A percentile compares a stretch with the other conserved stretches of the same genome.
Conservation (phyloP, 2,113 vertebrate genomes). For the Sebastes fasciatus region DNA sequence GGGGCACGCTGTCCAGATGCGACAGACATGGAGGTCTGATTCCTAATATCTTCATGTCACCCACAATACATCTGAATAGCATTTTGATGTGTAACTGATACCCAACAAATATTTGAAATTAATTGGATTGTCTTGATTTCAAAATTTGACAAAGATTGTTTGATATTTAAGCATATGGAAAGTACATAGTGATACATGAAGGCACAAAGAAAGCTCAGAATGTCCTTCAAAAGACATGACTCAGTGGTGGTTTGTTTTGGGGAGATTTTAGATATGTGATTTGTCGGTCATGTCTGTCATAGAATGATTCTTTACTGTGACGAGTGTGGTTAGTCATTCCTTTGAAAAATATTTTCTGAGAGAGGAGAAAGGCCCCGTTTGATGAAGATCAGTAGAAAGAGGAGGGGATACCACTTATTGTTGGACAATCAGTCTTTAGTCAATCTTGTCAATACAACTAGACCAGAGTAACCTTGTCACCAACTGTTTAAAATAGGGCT, state of each 20-base stretch:
- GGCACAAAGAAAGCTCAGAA: neutral
- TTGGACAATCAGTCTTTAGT: neutral
- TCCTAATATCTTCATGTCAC: conserved; percentile 34
- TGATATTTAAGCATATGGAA: neutral
- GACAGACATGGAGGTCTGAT: conserved; percentile 45
- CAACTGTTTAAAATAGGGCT: neutral
- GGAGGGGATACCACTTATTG: neutral
- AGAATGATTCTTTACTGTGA: neutral
- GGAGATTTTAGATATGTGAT: neutral
- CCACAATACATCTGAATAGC: conserved; percentile 37
- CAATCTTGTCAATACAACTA: neutral
- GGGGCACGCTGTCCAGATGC: conserved; percentile 55
- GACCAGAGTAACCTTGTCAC: conserved; percentile 6
- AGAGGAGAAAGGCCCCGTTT: neutral
- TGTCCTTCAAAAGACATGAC: neutral
- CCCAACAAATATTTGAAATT: conserved; percentile 23
- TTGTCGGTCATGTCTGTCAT: neutral
- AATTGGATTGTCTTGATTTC: conserved; percentile 30
- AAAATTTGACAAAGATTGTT: conserved; percentile 25
- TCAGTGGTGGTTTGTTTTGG: neutral
- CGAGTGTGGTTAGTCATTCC: neutral
- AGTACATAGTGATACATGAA: neutral
- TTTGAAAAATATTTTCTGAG: neutral
- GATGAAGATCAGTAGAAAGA: conserved; percentile 1
- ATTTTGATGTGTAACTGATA: conserved; percentile 40